Evolutionary conservation across 2,888 invertebrate genomes (phyloP).

Genomic region (Diarsia dahlii): DNA sequence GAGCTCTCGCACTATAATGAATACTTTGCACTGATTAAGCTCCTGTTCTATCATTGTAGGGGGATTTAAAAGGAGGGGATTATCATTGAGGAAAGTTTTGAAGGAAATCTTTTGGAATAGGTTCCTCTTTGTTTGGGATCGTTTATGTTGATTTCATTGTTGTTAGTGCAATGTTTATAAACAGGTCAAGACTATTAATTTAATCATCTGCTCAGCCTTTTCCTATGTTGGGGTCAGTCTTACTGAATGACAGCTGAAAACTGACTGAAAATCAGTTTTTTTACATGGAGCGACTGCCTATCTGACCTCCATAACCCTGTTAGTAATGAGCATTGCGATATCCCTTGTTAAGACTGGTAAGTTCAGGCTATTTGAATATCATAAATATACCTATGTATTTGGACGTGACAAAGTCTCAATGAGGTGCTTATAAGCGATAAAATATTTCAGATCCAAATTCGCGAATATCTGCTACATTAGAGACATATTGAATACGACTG

Average conservation of each 20-base stretch:
- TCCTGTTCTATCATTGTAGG: conserved; percentile 40
- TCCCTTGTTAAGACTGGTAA: too few relatives aligned
- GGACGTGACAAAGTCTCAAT: neutral
- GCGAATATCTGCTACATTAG: too few relatives aligned
- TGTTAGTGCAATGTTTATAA: neutral
- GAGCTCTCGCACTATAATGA: conserved; percentile 62
- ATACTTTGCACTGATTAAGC: conserved; percentile 67
- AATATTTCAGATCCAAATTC: neutral
- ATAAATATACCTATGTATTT: neutral
- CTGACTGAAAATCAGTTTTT: too few relatives aligned
- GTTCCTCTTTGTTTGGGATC: too few relatives aligned
- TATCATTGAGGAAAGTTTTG: conserved; percentile 17
- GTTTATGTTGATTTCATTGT: neutral
- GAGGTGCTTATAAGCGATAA: neutral
- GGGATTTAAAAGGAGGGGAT: conserved; percentile 2
- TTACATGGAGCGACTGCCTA: too few relatives aligned
- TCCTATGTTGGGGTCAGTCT: too few relatives aligned
- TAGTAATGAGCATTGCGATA: too few relatives aligned
- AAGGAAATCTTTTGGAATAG: neutral
- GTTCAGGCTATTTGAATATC: neutral
- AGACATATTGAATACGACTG: too few relatives aligned
- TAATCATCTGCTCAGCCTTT: too few relatives aligned
- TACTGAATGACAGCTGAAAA: too few relatives aligned
- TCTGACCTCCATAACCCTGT: too few relatives aligned
- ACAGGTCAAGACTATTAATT: neutral